Evolutionary conservation across 2,888 invertebrate species (phyloP), one percentile per base, ranked within the genome.

Genomic region (Dione juno): DNA sequence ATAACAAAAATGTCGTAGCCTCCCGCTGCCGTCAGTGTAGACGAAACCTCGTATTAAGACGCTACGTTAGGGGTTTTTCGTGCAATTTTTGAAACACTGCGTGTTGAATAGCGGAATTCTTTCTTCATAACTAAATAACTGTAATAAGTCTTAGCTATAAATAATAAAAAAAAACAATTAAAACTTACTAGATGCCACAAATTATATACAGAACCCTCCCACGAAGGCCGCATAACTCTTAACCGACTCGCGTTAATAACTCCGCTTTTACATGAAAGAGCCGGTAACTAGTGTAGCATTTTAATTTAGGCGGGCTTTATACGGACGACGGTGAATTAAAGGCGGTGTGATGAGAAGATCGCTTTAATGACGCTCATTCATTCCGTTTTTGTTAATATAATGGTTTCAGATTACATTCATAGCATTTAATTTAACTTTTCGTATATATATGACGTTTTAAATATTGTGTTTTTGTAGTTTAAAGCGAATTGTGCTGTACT

Each of bases 241-340:
- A 35, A 53, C 66, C 16, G 50, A 35, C 59, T 66, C 66, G 41
- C 65, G 57, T 74, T 75, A 75, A 76, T 74, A 71, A 71, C 75
- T 53, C 66, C 61, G 59, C 72, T 72, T 74, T 72, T 64, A 72
- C 59, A 66, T 70, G 72, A 66, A 70, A 68, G 72, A 65, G 63
- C 58, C 65, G 50, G 74, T 69, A 71, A 73, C 73, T 71, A 69
- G 73, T 72, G 69, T 74, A 72, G 72, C 72, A 75, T 77, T 77
- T 77, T 77, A 77, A 77, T 77, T 76, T 77, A 76, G 76, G 71
- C 72, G 58, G 72, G 70, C 70, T 59, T 74, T 72, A 63, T 67
- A 61, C 64, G 67, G 63, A 63, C 67, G 66, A 72, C 66, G 71
- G 69, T 74, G 74, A 74, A 74, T 74, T 74, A 74, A 67, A 69